Conservation (phyloP, 92 coral and sea anemone species). For the Actinostola sp. region DNA sequence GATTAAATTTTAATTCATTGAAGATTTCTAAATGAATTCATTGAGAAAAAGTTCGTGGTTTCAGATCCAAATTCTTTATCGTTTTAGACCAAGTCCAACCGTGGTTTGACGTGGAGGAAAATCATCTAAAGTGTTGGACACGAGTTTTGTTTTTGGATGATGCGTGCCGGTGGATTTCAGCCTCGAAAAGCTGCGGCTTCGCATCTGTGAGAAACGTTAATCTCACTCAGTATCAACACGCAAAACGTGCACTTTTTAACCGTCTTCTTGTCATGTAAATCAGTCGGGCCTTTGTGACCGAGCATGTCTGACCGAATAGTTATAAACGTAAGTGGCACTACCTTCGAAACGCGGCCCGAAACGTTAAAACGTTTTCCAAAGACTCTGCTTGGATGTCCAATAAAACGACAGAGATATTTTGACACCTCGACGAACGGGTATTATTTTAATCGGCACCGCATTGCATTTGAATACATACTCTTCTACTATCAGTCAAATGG, state of each 20-base stretch:
- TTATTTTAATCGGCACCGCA: constrained; percentile 91
- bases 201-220: not conserved
- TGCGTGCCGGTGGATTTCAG: no score
- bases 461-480: constrained; percentile 87
- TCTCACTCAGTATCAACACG: no score
- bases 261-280: not conserved
- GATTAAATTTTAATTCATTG: constrained; percentile 36
- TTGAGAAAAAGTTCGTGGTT: constrained; percentile 12
- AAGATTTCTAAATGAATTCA: constrained; percentile 7
- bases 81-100: not conserved
- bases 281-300: not conserved
- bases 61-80: not conserved
- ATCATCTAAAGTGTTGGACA: not conserved
- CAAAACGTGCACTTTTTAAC: no score
- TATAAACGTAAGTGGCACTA: constrained; percentile 93
- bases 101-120: not conserved
- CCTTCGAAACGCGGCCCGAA: constrained; percentile 79
- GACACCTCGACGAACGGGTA: constrained; percentile 64
- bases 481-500: constrained; percentile 96
- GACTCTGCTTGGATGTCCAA: constrained; percentile 86
- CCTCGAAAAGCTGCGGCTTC: no score
- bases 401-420: constrained; percentile 72
- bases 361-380: constrained; percentile 86
- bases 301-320: constrained; percentile 82
- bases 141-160: no score